Evolutionary conservation across 2,888 invertebrate genomes (phyloP), one percentile per base, ranked within the genome.

Genomic region (Sarcophaga subvicina): DNA sequence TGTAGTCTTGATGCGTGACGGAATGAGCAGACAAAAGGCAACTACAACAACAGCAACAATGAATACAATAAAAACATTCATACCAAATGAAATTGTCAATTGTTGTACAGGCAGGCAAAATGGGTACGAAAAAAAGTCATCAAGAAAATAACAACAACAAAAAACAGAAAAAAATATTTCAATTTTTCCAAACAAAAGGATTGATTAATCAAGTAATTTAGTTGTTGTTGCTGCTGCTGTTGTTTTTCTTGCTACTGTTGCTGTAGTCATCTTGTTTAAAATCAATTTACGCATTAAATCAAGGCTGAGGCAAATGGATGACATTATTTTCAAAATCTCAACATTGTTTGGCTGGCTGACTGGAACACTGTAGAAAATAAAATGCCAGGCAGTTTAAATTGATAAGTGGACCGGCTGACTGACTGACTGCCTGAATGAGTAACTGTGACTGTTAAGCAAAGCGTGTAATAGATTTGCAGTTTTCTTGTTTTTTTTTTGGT

Each of bases 171-270:
- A 71, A 78, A 71, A 11, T 60, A 78, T 83, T 83, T 37, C 83
- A 83, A 73, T 83, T 83, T 75, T 76, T 49, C 45, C 76, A 72
- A 80, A 83, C 86, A 86, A 83, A 77, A 87, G 84, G 81, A 79
- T 87, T 87, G 87, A 87, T 87, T 87, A 87, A 87, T 87, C 87
- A 87, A 87, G 87, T 87, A 84, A 87, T 87, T 87, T 87, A 87
- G 84, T 86, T 80, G 78, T 87, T 82, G 77, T 59, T 78, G 25
- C 22, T 60, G 60, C n/a, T 60, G 60, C n/a, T 60, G 49, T 5
- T 49, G 49, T 49, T 49, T 12, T 14, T 25, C 54, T 47, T 70
- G 54, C 27, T 49, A 25, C n/a, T 59, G 45, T 62, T 69, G 71
- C 25, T 78, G 83, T 73, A 78, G 66, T 66, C 66, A 80, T 67